phyloP scores from a whole-genome alignment of 2,113 vertebrate species.

The Glaucomys volans region DNA sequence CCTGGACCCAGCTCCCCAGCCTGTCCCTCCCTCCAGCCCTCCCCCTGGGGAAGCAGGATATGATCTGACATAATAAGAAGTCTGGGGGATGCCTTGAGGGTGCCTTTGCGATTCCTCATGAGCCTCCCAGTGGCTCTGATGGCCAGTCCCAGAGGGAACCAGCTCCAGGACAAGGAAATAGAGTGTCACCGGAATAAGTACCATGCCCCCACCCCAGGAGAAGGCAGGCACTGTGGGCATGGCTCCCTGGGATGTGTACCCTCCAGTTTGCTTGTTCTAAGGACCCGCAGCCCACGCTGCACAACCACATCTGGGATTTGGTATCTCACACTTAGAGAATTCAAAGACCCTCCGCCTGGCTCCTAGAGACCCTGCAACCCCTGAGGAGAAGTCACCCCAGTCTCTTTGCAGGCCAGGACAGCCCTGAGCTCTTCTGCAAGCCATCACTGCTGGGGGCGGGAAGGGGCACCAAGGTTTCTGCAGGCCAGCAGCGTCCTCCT shows the following conservation, averaged over 20 bases:
- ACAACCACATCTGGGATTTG: background rate
- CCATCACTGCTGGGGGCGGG: background rate
- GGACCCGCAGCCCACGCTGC: fast-evolving
- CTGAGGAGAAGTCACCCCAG: too few relatives aligned
- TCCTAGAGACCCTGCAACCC: background rate
- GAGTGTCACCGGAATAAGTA: background rate
- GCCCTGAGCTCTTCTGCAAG: background rate
- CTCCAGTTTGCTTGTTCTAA: fast-evolving
- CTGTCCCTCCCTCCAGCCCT: background rate
- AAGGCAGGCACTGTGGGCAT: fast-evolving
- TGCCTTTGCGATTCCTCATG: background rate
- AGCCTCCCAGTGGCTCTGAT: background rate
- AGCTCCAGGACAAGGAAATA: background rate
- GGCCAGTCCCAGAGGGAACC: background rate
- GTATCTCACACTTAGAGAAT: too few relatives aligned
- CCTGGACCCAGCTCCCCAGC: fast-evolving
- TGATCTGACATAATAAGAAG: background rate
- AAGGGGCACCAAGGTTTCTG: background rate
- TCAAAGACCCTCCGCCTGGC: background rate
- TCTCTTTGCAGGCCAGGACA: too few relatives aligned
- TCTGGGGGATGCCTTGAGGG: background rate
- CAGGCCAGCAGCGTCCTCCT: background rate
- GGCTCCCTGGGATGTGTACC: fast-evolving
- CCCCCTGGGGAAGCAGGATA: fast-evolving
- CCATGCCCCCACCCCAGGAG: fast-evolving